Conservation (phyloP, 2,888 invertebrate genomes). For the Micoletzkya japonica region DNA sequence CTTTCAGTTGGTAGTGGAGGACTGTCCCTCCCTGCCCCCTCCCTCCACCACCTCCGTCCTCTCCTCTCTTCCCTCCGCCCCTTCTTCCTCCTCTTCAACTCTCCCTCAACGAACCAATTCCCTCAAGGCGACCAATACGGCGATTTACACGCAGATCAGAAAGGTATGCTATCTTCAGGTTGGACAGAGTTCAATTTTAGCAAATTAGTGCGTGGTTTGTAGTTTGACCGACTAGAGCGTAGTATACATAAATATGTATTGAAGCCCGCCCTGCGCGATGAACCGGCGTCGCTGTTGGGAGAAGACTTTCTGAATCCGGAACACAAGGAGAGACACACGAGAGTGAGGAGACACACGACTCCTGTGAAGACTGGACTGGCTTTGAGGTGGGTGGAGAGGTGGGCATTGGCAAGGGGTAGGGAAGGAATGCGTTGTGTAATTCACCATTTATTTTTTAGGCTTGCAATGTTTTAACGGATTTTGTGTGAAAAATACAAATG, state of each 20-base stretch:
- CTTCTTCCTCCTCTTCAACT: no score
- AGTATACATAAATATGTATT: not conserved
- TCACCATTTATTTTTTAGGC: no score
- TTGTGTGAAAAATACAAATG: not conserved
- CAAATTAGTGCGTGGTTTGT: not conserved
- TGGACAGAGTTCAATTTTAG: no score
- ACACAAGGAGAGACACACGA: conserved; percentile 13
- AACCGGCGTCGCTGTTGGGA: conserved; percentile 19
- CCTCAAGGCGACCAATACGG: no score
- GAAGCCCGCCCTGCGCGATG: not conserved
- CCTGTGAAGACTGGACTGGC: conserved; percentile 13
- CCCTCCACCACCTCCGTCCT: no score
- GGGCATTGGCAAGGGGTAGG: not conserved
- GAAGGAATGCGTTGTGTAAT: no score
- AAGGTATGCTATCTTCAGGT: no score
- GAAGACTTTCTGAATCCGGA: conserved; percentile 21
- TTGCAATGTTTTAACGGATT: not conserved
- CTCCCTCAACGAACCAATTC: no score
- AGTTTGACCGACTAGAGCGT: not conserved
- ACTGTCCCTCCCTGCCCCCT: no score
- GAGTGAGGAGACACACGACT: conserved; percentile 23
- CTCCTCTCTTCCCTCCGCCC: no score
- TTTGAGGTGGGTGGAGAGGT: conserved; percentile 21
- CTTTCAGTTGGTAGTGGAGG: no score
- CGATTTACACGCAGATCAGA: no score